Percentiles rank a stretch among this genome's conserved stretches.
These are phyloP conservation scores for Ormyrus nitidulus DNA, from an alignment of 2,888 invertebrate genomes.

Conservation along the genomic window DNA sequence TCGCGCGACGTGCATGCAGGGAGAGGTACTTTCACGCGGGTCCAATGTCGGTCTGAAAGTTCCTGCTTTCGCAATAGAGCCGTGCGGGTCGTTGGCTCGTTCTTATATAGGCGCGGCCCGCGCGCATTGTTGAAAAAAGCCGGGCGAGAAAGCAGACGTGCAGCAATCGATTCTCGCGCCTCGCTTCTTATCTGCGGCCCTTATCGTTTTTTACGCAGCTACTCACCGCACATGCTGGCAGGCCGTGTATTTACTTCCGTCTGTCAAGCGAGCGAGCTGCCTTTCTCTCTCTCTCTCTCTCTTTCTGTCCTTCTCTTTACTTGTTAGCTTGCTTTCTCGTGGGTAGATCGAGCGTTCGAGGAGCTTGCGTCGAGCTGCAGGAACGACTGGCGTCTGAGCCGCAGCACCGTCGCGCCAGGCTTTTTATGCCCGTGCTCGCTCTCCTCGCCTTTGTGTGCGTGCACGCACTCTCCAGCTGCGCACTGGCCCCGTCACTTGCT, in stretches of 20 bases:
- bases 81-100: not conserved
- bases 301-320: too few relatives aligned
- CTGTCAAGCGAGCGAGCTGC: not conserved
- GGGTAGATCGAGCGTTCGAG: not conserved
- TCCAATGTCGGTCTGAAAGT: conserved; percentile 35
- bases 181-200: too few relatives aligned
- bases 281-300: too few relatives aligned
- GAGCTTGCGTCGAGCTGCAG: not conserved
- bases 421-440: conserved; percentile 44
- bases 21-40: conserved; percentile 34
- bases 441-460: too few relatives aligned
- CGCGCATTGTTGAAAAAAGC: not conserved
- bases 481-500: not conserved
- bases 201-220: not conserved
- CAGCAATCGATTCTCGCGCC: too few relatives aligned
- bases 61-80: conserved; percentile 12
- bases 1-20: too few relatives aligned
- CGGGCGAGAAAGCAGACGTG: not conserved
- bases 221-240: conserved; percentile 40
- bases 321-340: too few relatives aligned
- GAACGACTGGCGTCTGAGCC: conserved; percentile 42
- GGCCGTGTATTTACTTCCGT: not conserved
- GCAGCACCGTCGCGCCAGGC: conserved; percentile 34
- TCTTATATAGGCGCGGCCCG: not conserved
- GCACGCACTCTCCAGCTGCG: not conserved